Percentiles rank a stretch among this genome's conserved stretches.
Evolutionary conservation across 2,888 invertebrate genomes (phyloP).

Genomic region (Aphrophora alni): DNA sequence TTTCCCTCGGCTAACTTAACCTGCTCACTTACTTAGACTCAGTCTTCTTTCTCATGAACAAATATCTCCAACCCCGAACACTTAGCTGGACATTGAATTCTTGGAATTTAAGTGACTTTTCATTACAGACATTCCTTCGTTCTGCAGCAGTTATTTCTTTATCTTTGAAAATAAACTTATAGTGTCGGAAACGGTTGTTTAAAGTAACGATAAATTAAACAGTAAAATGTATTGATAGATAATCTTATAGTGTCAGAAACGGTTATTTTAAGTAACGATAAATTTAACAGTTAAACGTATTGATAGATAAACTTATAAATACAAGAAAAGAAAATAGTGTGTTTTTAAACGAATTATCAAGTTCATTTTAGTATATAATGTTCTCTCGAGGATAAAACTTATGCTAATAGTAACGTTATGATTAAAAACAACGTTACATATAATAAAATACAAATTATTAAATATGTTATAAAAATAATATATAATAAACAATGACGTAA

Average conservation of each 20-base stretch:
- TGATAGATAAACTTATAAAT: no score
- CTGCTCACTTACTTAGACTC: neutral
- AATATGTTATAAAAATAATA: no score
- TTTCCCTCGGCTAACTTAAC: neutral
- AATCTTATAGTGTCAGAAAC: neutral
- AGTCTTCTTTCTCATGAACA: neutral
- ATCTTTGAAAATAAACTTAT: neutral
- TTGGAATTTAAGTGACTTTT: neutral
- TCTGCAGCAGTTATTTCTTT: neutral
- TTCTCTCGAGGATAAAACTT: no score
- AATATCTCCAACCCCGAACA: neutral
- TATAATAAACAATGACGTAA: no score
- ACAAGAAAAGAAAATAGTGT: no score
- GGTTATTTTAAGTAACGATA: neutral
- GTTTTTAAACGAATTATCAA: no score
- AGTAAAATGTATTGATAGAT: no score
- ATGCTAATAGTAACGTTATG: no score
- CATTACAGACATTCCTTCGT: neutral
- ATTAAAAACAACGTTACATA: no score
- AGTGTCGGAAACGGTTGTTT: neutral
- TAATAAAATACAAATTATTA: no score
- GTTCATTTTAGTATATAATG: no score
- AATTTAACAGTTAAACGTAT: no score
- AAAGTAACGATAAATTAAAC: neutral
- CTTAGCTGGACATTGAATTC: neutral